Conservation (phyloP, 92 coral and sea anemone species). For the Epizoanthus rinbou region DNA sequence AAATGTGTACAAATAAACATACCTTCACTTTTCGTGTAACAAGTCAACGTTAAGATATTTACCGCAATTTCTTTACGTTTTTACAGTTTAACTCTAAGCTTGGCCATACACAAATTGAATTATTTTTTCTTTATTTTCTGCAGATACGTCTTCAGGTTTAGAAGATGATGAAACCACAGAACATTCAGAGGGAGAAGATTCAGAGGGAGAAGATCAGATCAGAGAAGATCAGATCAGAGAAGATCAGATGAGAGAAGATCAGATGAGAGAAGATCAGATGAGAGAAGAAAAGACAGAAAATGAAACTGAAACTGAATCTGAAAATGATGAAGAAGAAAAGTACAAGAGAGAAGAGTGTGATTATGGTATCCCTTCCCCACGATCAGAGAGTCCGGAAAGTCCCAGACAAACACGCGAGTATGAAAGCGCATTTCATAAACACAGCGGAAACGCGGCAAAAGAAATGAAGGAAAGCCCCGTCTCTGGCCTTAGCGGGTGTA, state of each 20-base stretch:
- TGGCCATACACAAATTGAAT: background rate
- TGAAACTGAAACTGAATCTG: background rate
- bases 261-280: slow-evolving; percentile 6
- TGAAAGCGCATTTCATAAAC: slow-evolving; percentile 43
- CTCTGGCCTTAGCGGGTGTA: slow-evolving; percentile 44
- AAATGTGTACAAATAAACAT: too few relatives aligned
- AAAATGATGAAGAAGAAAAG: background rate
- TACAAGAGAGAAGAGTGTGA: background rate
- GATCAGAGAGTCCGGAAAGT: slow-evolving; percentile 25
- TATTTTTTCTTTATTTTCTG: background rate
- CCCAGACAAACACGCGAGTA: slow-evolving; percentile 1
- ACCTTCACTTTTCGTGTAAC: too few relatives aligned
- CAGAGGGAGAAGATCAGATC: background rate
- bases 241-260: slow-evolving; percentile 12
- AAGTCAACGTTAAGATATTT: too few relatives aligned
- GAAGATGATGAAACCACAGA: background rate
- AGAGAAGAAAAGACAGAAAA: background rate
- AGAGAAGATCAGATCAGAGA: too few relatives aligned
- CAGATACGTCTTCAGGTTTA: background rate
- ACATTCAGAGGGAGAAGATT: background rate
- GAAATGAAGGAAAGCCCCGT: slow-evolving; percentile 13
- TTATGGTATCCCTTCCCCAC: slow-evolving; percentile 38
- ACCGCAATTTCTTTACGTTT: too few relatives aligned
- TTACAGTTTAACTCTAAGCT: too few relatives aligned
- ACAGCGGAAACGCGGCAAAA: slow-evolving; percentile 16